Evolutionary conservation across 2,797 vertebrate species (phyloP).

Genomic region (Enteromius thamalakanensis): DNA sequence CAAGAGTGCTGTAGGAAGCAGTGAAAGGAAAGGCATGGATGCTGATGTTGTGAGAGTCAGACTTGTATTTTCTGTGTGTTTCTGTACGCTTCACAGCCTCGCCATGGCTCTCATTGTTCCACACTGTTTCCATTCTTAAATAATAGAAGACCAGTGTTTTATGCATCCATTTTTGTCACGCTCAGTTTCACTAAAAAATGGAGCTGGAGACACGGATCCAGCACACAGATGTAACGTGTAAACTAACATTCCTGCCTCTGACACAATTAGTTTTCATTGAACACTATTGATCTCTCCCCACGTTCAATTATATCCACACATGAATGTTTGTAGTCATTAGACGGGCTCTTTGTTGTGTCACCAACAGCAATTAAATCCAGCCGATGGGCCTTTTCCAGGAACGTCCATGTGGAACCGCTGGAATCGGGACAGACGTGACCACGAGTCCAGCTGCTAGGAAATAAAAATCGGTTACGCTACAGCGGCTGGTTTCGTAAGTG

Average conservation of each 20-base stretch:
- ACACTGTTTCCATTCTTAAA: slow-evolving; percentile 71
- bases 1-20: too few species aligned
- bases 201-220: slow-evolving; percentile 64
- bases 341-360: slow-evolving; percentile 78
- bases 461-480: slow-evolving; percentile 70
- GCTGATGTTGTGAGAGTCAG: slow-evolving; percentile 1
- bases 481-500: not conserved
- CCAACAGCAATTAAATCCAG: slow-evolving; percentile 81
- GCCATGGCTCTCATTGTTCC: slow-evolving; percentile 58
- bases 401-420: slow-evolving; percentile 71
- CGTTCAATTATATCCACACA: slow-evolving; percentile 74
- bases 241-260: slow-evolving; percentile 60
- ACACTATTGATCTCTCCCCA: slow-evolving; percentile 78
- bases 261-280: slow-evolving; percentile 82
- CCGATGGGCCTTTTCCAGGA: slow-evolving; percentile 71
- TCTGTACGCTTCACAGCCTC: slow-evolving; percentile 37
- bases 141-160: slow-evolving; percentile 80
- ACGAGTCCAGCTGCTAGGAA: slow-evolving; percentile 74
- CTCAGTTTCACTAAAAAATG: slow-evolving; percentile 81
- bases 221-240: slow-evolving; percentile 36
- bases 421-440: slow-evolving; percentile 78
- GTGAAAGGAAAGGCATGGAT: not conserved
- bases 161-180: slow-evolving; percentile 75
- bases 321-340: slow-evolving; percentile 82
- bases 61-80: slow-evolving; percentile 8